These are phyloP conservation scores for Tetraneura akinire DNA, from an alignment of 1,140 invertebrate genomes.

Conservation along the genomic window DNA sequence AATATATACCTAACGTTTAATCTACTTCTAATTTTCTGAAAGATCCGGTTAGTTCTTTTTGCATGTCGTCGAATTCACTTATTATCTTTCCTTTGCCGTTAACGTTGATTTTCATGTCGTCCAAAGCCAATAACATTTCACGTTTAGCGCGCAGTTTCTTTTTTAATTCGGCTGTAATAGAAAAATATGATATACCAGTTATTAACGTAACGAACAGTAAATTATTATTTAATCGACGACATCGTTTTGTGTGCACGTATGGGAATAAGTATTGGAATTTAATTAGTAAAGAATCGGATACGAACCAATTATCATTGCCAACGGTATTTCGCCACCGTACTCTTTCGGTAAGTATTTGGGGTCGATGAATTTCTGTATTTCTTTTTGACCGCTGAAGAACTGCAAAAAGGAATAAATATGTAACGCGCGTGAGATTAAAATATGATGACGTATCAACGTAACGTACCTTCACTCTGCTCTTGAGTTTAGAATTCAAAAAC, in stretches of 20 bases:
- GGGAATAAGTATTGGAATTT: too few relatives aligned
- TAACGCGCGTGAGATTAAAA: background rate
- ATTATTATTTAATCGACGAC: too few relatives aligned
- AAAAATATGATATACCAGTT: background rate
- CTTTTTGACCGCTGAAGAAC: slow-evolving; percentile 72
- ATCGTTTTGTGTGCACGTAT: too few relatives aligned
- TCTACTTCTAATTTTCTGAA: slow-evolving; percentile 58
- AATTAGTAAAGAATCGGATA: too few relatives aligned
- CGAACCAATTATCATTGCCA: slow-evolving; percentile 73
- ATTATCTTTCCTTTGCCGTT: slow-evolving; percentile 56
- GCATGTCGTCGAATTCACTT: slow-evolving; percentile 55
- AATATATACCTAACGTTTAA: slow-evolving; percentile 46
- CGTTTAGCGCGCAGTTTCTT: slow-evolving; percentile 57
- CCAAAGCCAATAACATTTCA: slow-evolving; percentile 57
- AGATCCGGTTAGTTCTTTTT: slow-evolving; percentile 56
- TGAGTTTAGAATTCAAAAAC: slow-evolving; percentile 79
- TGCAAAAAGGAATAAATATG: slow-evolving; percentile 56
- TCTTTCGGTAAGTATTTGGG: slow-evolving; percentile 79
- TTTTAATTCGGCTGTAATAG: slow-evolving; percentile 58
- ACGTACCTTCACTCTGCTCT: slow-evolving; percentile 69
- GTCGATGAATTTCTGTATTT: slow-evolving; percentile 70
- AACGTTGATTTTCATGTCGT: slow-evolving; percentile 59
- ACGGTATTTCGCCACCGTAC: slow-evolving; percentile 77
- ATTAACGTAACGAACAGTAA: too few relatives aligned
- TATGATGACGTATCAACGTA: background rate